Base-by-base conservation (phyloP, 2,888 invertebrate species). In the Patella caerulea region DNA sequence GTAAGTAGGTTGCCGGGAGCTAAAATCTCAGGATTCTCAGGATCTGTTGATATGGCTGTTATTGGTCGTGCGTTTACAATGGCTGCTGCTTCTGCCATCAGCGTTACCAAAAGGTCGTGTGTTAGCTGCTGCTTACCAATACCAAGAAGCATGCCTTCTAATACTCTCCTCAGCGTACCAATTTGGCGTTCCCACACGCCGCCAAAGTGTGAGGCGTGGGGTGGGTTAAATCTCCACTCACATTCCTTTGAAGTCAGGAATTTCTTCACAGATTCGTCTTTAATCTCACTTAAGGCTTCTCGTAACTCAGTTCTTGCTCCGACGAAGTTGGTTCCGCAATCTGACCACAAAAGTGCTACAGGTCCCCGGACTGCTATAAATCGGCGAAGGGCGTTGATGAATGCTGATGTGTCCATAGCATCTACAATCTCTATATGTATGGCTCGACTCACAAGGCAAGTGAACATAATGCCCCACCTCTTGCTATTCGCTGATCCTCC, bases 381-480 rank as follows among this genome's bases (percentile, higher is more conserved):
- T 15, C 74, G 69, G 17, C 65, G 29, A n/a, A 74, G 74, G 11
- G 74, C 74, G 17, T 65, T 65, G 69, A 74, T 75, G 71, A 75
- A 75, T 12, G 75, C 34, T 4, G 34, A 29, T 17, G 75, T 71
- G 53, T 54, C 55, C 75, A 75, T 75, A 15, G 19, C 17, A n/a
- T 75, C 65, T 4, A 75, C 19, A n/a, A 75, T n/a, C n/a, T n/a
- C n/a, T n/a, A n/a, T n/a, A n/a, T n/a, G n/a, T 17, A 75, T 54
- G 15, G 75, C 70, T 54, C 70, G 29, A n/a, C 71, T 70, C n/a
- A 72, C 71, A 24, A 75, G 71, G 29, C 75, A 75, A 29, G 71
- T 71, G 55, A 76, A 76, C 19, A 76, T 52, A 56, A 70, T 52
- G 5, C 72, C 76, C 76, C 76, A 76, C 24, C 76, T 29, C 55